These are phyloP conservation scores for Drosophila persimilis DNA, from an alignment of 1,140 invertebrate genomes.

Conservation along the genomic window DNA sequence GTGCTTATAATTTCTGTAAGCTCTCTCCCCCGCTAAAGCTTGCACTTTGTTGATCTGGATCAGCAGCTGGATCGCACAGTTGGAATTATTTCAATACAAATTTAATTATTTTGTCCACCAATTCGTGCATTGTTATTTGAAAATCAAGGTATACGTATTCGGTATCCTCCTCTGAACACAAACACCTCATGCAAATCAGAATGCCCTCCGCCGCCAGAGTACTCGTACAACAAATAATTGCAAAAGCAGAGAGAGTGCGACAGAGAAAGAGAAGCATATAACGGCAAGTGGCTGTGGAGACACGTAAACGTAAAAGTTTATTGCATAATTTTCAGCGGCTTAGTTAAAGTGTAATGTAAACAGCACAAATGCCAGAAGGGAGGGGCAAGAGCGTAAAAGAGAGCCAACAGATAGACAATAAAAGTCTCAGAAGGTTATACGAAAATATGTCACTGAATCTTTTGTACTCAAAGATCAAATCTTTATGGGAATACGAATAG, in stretches of 20 bases:
- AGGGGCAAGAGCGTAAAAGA: conserved; percentile 5
- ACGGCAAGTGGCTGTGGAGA: conserved; percentile 48
- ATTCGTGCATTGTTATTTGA: too few relatives aligned
- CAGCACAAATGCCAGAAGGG: conserved; percentile 46
- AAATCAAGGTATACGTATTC: too few relatives aligned
- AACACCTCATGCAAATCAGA: too few relatives aligned
- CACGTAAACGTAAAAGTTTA: conserved; percentile 77
- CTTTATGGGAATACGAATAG: conserved; percentile 2
- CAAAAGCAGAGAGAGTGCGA: conserved; percentile 11
- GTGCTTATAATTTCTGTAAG: too few relatives aligned
- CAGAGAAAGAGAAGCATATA: not conserved
- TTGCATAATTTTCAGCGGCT: conserved; percentile 77
- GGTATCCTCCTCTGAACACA: not conserved
- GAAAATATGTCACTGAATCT: conserved; percentile 69
- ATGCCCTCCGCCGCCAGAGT: too few relatives aligned
- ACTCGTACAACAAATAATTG: conserved; percentile 59
- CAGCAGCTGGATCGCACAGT: too few relatives aligned
- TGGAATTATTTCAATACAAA: too few relatives aligned
- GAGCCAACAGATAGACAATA: conserved; percentile 49
- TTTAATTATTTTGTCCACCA: too few relatives aligned
- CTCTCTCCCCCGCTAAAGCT: too few relatives aligned
- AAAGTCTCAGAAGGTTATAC: conserved; percentile 72
- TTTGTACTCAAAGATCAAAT: conserved; percentile 9
- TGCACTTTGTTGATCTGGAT: too few relatives aligned
- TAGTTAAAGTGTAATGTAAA: conserved; percentile 77